These are phyloP conservation scores for Poeciliopsis paucimaculata DNA, from an alignment of 2,797 vertebrate genomes.

Conservation along the genomic window DNA sequence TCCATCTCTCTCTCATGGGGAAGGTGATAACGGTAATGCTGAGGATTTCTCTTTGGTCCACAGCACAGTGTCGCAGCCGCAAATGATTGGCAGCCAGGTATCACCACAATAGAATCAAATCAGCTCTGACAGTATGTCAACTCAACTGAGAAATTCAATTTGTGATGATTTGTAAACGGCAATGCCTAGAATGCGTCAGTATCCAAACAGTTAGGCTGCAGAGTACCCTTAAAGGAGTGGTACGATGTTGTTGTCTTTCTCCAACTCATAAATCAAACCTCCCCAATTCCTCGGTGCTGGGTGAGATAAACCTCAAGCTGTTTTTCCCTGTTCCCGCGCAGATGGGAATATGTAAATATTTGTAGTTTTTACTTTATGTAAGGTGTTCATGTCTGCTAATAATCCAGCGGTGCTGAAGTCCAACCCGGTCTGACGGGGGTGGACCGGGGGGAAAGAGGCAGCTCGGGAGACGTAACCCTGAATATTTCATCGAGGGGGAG, in stretches of 20 bases:
- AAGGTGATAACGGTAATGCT: slow-evolving; percentile 73
- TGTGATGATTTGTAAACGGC: slow-evolving; percentile 73
- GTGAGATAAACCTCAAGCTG: slow-evolving; percentile 78
- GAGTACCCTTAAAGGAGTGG: slow-evolving; percentile 43
- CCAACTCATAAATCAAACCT: slow-evolving; percentile 76
- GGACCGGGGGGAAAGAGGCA: slow-evolving; percentile 61
- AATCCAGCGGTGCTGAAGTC: slow-evolving; percentile 57
- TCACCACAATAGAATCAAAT: slow-evolving; percentile 70
- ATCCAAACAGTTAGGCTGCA: slow-evolving; percentile 54
- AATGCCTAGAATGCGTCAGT: slow-evolving; percentile 60
- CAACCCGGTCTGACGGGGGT: slow-evolving; percentile 56
- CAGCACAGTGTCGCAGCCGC: slow-evolving; percentile 56
- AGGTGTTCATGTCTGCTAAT: slow-evolving; percentile 60
- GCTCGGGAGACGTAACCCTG: slow-evolving; percentile 72
- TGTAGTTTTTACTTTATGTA: slow-evolving; percentile 55
- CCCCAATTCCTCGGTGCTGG: slow-evolving; percentile 73
- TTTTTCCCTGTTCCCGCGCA: slow-evolving; percentile 68
- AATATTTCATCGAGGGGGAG: slow-evolving; percentile 80
- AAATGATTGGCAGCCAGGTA: slow-evolving; percentile 71
- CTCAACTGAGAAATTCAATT: slow-evolving; percentile 72
- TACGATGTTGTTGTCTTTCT: slow-evolving; percentile 25
- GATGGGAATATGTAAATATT: slow-evolving; percentile 72
- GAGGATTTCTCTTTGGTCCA: slow-evolving; percentile 65
- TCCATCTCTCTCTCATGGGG: slow-evolving; percentile 4
- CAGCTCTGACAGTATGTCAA: slow-evolving; percentile 66